These are phyloP conservation scores for Grapholita molesta DNA, from an alignment of 1,140 invertebrate genomes.

Conservation along the genomic window DNA sequence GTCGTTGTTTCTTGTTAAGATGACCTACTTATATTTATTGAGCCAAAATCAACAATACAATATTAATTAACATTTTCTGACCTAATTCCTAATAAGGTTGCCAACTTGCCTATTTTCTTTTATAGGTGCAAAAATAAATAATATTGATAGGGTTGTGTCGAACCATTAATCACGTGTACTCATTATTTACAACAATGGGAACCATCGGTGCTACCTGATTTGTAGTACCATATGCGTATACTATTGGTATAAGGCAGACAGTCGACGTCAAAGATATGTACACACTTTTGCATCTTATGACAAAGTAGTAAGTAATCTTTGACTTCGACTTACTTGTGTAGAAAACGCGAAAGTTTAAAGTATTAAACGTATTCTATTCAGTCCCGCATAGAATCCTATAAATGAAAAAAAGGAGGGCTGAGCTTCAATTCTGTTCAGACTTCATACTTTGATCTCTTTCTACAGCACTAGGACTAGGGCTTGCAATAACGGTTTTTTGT, in stretches of 20 bases:
- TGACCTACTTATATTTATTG: background rate
- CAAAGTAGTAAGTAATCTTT: too few species aligned
- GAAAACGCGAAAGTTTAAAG: too few species aligned
- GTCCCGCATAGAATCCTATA: too few species aligned
- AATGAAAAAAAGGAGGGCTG: too few species aligned
- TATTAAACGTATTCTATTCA: too few species aligned
- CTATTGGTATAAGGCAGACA: background rate
- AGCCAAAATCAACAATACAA: background rate
- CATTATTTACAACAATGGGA: conserved; percentile 6
- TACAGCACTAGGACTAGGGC: too few species aligned
- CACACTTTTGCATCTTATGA: too few species aligned
- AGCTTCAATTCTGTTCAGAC: too few species aligned
- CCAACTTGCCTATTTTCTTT: background rate
- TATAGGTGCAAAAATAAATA: background rate
- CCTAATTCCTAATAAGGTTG: background rate
- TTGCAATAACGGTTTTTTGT: too few species aligned
- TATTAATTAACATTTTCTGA: background rate
- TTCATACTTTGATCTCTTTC: too few species aligned
- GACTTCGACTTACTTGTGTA: too few species aligned
- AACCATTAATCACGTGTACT: conserved; percentile 2
- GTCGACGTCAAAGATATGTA: background rate
- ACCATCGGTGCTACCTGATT: conserved; percentile 1
- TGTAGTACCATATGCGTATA: conserved; percentile 3
- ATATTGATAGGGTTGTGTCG: background rate
- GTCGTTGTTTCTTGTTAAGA: background rate